Conservation (phyloP, 1,140 invertebrate species). For the Dendrolimus punctatus region DNA sequence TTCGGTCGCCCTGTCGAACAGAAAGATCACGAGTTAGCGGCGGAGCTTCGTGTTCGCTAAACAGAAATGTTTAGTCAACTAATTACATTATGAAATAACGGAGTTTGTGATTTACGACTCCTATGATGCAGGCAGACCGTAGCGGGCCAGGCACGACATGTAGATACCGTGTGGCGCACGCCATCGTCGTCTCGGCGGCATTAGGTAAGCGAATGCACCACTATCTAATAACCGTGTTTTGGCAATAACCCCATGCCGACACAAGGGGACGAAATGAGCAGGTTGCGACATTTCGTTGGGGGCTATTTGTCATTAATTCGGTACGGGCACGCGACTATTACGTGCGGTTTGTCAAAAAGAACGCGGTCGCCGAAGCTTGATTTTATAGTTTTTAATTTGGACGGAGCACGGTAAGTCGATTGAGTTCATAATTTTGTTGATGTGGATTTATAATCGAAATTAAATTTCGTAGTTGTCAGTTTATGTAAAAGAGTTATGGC, state of each 20-base stretch:
- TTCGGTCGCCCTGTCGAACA: conserved; percentile 77
- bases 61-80: conserved; percentile 38
- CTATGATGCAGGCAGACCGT: conserved; percentile 20
- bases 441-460: conserved; percentile 66
- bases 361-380: conserved; percentile 51
- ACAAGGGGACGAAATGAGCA: conserved; percentile 49
- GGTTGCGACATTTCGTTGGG: conserved; percentile 43
- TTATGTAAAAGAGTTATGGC: too few species aligned
- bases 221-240: conserved; percentile 65
- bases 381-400: conserved; percentile 61
- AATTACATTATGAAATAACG: conserved; percentile 39
- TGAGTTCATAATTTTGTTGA: conserved; percentile 57
- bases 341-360: conserved; percentile 55
- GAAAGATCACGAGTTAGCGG: conserved; percentile 7
- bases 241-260: conserved; percentile 41
- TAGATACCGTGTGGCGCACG: conserved; percentile 46
- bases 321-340: conserved; percentile 59
- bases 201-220: conserved; percentile 42
- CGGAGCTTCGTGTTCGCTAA: conserved; percentile 14
- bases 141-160: conserved; percentile 43
- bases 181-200: conserved; percentile 19
- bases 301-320: conserved; percentile 60
- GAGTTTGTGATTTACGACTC: conserved; percentile 45
- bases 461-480: conserved; percentile 52
- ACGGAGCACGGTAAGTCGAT: conserved; percentile 60